These are phyloP conservation scores for Pogona vitticeps DNA, from an alignment of 2,113 vertebrate species.

Conservation along the genomic window DNA sequence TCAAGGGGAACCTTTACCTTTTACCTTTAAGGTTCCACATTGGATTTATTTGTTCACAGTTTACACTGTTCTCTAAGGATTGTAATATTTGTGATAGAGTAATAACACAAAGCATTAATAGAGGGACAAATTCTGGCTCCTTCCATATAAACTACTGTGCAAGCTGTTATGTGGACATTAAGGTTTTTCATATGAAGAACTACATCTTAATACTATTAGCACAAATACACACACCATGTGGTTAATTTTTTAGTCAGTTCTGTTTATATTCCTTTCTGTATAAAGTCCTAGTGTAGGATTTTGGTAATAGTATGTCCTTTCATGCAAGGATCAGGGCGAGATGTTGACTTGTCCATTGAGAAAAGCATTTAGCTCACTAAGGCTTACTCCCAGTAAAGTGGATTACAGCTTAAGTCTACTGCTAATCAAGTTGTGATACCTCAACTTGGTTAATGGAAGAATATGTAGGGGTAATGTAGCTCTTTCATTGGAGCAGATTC, in stretches of 20 bases:
- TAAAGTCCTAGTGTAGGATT: too few species aligned
- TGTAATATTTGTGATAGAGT: not conserved
- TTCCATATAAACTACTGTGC: not conserved
- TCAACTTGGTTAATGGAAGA: not conserved
- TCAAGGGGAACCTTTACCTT: too few species aligned
- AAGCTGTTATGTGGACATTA: not conserved
- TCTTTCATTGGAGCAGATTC: not conserved
- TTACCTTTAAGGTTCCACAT: too few species aligned
- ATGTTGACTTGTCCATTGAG: not conserved
- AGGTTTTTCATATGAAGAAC: not conserved
- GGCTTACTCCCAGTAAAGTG: not conserved
- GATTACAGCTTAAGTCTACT: not conserved
- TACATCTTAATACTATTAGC: not conserved
- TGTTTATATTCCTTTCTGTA: too few species aligned
- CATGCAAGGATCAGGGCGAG: too few species aligned
- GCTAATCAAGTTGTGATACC: not conserved
- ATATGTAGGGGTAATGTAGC: not conserved
- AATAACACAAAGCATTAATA: not conserved
- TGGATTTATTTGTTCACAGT: not conserved
- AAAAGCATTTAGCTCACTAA: not conserved
- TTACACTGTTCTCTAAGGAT: not conserved
- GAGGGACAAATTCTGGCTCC: not conserved
- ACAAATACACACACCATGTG: not conserved
- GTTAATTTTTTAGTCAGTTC: not conserved
- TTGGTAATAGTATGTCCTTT: too few species aligned